Evolutionary conservation across 1,140 invertebrate species (phyloP).

Genomic region (Bombus turneri): DNA sequence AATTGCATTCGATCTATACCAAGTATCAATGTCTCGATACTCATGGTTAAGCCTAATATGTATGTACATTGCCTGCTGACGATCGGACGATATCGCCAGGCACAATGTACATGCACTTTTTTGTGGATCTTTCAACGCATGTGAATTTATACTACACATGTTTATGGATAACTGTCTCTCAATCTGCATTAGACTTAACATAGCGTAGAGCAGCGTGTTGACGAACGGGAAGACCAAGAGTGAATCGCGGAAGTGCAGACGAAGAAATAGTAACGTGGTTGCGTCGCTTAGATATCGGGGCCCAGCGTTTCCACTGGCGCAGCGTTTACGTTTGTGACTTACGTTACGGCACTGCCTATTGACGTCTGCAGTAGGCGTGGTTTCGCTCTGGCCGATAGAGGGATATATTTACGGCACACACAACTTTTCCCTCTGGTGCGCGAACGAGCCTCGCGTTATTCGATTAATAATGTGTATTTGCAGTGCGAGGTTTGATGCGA

Average conservation of each 20-base stretch:
- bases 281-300: background rate
- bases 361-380: conserved; percentile 78
- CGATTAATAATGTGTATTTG: conserved; percentile 73
- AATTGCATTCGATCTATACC: too few species aligned
- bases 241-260: too few species aligned
- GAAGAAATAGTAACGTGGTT: background rate
- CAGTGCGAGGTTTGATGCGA: conserved; percentile 69
- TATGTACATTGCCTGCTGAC: too few species aligned
- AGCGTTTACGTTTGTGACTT: background rate
- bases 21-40: too few species aligned
- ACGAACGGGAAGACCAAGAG: background rate
- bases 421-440: conserved; percentile 76
- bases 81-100: too few species aligned
- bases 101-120: too few species aligned
- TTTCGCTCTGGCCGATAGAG: conserved; percentile 73
- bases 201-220: too few species aligned
- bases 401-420: conserved; percentile 79
- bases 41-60: too few species aligned
- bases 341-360: conserved; percentile 77
- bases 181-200: background rate
- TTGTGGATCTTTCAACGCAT: too few species aligned
- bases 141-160: too few species aligned
- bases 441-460: conserved; percentile 70
- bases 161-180: too few species aligned
- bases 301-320: background rate